Evolutionary conservation across 2,113 vertebrate genomes (phyloP).

Genomic region (Capreolus pygargus): DNA sequence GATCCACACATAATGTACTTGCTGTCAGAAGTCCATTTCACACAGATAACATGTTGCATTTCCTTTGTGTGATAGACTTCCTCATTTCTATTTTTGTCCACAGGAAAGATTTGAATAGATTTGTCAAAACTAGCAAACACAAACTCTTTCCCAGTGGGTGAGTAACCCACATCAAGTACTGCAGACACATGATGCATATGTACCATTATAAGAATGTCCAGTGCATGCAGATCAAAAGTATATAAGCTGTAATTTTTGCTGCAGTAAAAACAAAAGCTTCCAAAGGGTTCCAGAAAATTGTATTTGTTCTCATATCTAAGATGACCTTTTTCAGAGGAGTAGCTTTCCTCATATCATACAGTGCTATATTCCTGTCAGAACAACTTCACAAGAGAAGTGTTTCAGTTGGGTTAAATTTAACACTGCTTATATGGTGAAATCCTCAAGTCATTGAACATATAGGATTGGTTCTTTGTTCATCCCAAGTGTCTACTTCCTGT

Average conservation of each 20-base stretch:
- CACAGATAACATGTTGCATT: constrained; percentile 95
- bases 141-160: constrained; percentile 95
- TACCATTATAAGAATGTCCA: constrained; percentile 86
- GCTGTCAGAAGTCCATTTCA: constrained; percentile 94
- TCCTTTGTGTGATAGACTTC: constrained; percentile 97
- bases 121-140: constrained; percentile 98
- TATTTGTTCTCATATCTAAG: constrained; percentile 94
- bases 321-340: constrained; percentile 85
- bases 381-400: neutral
- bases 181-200: constrained; percentile 96
- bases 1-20: constrained; percentile 95
- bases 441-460: constrained; percentile 95
- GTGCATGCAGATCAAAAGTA: constrained; percentile 93
- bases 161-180: constrained; percentile 95
- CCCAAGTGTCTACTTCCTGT: constrained; percentile 98
- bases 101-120: constrained; percentile 92
- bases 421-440: constrained; percentile 92
- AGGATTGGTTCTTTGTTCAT: constrained; percentile 93
- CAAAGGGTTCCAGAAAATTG: constrained; percentile 97
- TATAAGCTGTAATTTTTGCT: constrained; percentile 91
- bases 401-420: constrained; percentile 96
- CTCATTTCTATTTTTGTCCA: constrained; percentile 90
- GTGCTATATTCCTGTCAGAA: neutral
- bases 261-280: constrained; percentile 96
- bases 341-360: neutral